Base-by-base conservation (phyloP, 2,113 vertebrate species). In the Perca flavescens region DNA sequence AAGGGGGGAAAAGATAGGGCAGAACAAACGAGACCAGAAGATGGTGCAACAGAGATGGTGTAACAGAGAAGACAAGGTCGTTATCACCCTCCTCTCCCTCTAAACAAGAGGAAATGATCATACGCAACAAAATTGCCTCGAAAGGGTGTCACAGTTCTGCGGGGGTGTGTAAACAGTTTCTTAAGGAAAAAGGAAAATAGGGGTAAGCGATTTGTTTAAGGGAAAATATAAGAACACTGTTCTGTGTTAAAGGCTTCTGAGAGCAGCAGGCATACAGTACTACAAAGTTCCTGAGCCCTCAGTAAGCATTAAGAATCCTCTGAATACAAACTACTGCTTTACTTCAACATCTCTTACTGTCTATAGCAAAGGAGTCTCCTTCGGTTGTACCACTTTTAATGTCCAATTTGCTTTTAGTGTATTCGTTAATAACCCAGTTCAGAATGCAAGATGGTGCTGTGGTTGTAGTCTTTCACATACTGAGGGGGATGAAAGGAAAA, bases 231-330 rank as follows among this genome's bases (percentile, higher is more conserved):
- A 89, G 77, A 92, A 84, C 80, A 86, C 54, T 66, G 86, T 92
- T 88, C 71, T 89, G 89, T 87, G 84, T 94, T 89, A 88, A 90
- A 93, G 91, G 91, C 92, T 93, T 93, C 92, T 3, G 75, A 91
- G 92, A 91, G 92, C 93, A 83, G 88, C 86, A 85, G 92, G 91
- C 69, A 80, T 82, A 91, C 68, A 88, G 85, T 90, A 92, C 89
- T 88, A 93, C 85, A 92, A 93, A 92, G 88, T 94, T 94, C 91
- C 94, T 93, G 94, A 96, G 94, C 94, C 94, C 94, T 92, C 94
- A 87, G 88, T 74, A 90, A 91, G 90, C 89, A 80, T 88, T 85
- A 80, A 88, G 84, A 91, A 90, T 89, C 68, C 43, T 87, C 79
- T 87, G 83, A 91, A 92, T 91, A 91, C 86, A 88, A 87, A 93